Evolutionary conservation across 2,888 invertebrate species (phyloP).

Genomic region (Strigamia crassipes): DNA sequence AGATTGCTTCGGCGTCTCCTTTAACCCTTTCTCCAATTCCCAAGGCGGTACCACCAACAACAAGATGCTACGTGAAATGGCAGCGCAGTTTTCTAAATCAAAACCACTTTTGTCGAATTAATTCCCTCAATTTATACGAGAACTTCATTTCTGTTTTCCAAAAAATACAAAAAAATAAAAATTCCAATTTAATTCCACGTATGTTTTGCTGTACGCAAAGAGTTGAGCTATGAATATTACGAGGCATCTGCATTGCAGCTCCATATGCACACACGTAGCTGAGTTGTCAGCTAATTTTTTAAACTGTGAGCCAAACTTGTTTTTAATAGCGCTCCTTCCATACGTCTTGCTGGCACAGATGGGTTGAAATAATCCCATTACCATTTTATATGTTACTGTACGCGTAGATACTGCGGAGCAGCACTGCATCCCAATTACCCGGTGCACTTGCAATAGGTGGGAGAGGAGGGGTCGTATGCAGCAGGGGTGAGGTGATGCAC

Average conservation of each 20-base stretch:
- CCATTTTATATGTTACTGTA: slow-evolving; percentile 44
- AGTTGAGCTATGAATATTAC: slow-evolving; percentile 31
- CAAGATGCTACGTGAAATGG: background rate
- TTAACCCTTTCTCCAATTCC: slow-evolving; percentile 15
- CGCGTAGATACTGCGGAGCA: slow-evolving; percentile 33
- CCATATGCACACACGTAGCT: slow-evolving; percentile 35
- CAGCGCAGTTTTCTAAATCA: background rate
- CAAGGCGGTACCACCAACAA: background rate
- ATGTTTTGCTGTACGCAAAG: background rate
- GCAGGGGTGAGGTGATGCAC: slow-evolving; percentile 6
- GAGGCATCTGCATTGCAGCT: slow-evolving; percentile 30
- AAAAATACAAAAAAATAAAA: background rate
- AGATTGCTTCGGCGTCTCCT: slow-evolving; percentile 23
- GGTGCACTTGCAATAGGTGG: background rate
- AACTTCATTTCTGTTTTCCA: no score
- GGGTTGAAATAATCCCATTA: slow-evolving; percentile 43
- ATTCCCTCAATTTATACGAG: background rate
- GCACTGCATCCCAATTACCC: slow-evolving; percentile 37
- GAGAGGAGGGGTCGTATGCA: slow-evolving; percentile 4
- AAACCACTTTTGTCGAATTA: background rate
- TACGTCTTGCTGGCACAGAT: slow-evolving; percentile 44
- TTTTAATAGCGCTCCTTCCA: slow-evolving; percentile 46
- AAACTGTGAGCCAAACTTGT: slow-evolving; percentile 45
- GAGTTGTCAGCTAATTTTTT: slow-evolving; percentile 47
- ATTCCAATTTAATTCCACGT: background rate